A percentile compares a stretch with the other conserved stretches of the same genome.
Evolutionary conservation across 30 jellyfish, hydroid and myxozoan genomes (phyloP).

Genomic region (Pelagia noctiluca): DNA sequence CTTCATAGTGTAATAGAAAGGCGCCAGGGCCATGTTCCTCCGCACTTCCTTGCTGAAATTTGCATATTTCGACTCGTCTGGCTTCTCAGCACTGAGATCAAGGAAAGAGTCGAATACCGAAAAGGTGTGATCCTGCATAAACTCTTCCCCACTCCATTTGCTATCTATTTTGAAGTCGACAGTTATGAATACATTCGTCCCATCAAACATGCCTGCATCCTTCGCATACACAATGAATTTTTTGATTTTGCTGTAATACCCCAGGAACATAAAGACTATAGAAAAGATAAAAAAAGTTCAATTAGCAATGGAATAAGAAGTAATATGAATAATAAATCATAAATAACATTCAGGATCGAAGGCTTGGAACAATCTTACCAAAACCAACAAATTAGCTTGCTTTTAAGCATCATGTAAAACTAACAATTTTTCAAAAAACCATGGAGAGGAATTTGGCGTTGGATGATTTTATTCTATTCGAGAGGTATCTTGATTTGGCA

Average conservation of each 20-base stretch:
- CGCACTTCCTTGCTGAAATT: constrained; percentile 78
- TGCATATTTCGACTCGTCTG: constrained; percentile 52
- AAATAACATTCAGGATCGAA: too few species aligned
- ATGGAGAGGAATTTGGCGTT: too few species aligned
- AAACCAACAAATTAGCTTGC: too few species aligned
- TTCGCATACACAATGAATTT: constrained; percentile 69
- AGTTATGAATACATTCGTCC: constrained; percentile 85
- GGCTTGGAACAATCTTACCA: too few species aligned
- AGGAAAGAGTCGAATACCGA: constrained; percentile 75
- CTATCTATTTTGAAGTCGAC: constrained; percentile 67
- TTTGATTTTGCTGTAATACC: constrained; percentile 71
- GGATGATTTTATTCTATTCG: too few species aligned
- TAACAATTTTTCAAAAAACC: too few species aligned
- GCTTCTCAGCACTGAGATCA: constrained; percentile 88
- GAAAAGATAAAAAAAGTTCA: too few species aligned
- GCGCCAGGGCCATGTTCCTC: constrained; percentile 75
- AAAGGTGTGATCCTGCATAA: constrained; percentile 56
- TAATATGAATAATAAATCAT: too few species aligned
- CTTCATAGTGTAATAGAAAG: constrained; percentile 70
- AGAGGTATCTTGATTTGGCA: too few species aligned
- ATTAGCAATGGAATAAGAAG: too few species aligned
- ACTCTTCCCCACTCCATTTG: constrained; percentile 56
- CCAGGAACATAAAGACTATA: constrained; percentile 88
- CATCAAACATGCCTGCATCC: constrained; percentile 79
- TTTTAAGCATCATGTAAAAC: too few species aligned